Evolutionary conservation across 2,888 invertebrate genomes (phyloP).

Genomic region (Thumatha senex): DNA sequence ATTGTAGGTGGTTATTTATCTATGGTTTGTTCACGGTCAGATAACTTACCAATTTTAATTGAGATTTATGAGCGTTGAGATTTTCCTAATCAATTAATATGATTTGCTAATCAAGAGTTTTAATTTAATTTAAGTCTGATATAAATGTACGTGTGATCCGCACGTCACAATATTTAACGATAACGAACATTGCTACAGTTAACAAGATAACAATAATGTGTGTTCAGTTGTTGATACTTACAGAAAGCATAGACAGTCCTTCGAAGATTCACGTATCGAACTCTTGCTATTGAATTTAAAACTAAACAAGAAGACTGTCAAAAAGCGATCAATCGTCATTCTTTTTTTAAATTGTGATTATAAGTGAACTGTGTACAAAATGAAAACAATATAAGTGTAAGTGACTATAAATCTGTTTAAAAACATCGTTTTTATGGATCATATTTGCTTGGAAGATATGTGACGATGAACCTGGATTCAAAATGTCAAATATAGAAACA

Average conservation of each 20-base stretch:
- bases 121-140: conserved; percentile 15
- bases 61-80: neutral
- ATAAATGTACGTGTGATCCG: conserved; percentile 28
- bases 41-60: too few species aligned
- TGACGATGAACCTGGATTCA: conserved; percentile 38
- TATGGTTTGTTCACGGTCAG: too few species aligned
- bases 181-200: conserved; percentile 61
- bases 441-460: conserved; percentile 32
- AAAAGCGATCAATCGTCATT: conserved; percentile 19
- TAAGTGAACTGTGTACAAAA: neutral
- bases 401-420: neutral
- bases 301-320: conserved; percentile 27
- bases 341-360: neutral
- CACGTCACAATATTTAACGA: conserved; percentile 50
- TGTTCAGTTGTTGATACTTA: conserved; percentile 24
- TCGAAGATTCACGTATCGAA: conserved; percentile 27
- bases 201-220: conserved; percentile 55
- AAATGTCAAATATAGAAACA: conserved; percentile 53
- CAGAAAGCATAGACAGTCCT: conserved; percentile 25
- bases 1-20: too few species aligned
- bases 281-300: conserved; percentile 16
- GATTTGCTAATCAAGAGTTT: conserved; percentile 2
- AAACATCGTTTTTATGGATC: neutral
- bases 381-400: neutral
- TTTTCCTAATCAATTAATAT: neutral